Conservation (phyloP, 2,888 invertebrate species). For the Torymus texanus region DNA sequence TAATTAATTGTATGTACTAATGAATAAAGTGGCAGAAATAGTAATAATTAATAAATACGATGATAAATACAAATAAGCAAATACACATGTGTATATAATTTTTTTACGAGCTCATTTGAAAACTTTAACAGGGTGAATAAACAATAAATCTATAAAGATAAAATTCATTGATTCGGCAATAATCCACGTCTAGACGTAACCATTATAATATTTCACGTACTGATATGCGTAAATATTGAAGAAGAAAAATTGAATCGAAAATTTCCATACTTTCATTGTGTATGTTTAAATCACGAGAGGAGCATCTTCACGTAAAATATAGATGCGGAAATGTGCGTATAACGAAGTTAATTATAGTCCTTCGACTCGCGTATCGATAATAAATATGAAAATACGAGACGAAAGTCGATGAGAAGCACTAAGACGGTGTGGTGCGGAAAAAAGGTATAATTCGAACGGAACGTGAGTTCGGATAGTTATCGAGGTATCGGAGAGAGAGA, state of each 20-base stretch:
- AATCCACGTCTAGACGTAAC: neutral
- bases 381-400: conserved; percentile 23
- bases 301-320: no score
- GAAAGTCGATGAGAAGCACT: no score
- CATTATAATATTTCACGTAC: neutral
- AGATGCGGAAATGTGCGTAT: neutral
- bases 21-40: no score
- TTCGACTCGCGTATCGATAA: conserved; percentile 11
- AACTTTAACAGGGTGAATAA: no score
- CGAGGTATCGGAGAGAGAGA: conserved; percentile 18
- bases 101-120: no score
- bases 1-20: no score
- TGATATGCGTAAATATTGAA: neutral
- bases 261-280: no score
- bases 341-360: conserved; percentile 29
- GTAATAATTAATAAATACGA: no score
- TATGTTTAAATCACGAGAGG: no score
- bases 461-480: conserved; percentile 37
- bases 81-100: no score
- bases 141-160: neutral
- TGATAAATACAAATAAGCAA: no score
- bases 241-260: neutral
- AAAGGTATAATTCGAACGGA: conserved; percentile 25
- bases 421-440: neutral
- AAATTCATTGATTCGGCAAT: neutral